Base-by-base conservation (phyloP, 2,113 vertebrate species). In the Oryzias javanicus region DNA sequence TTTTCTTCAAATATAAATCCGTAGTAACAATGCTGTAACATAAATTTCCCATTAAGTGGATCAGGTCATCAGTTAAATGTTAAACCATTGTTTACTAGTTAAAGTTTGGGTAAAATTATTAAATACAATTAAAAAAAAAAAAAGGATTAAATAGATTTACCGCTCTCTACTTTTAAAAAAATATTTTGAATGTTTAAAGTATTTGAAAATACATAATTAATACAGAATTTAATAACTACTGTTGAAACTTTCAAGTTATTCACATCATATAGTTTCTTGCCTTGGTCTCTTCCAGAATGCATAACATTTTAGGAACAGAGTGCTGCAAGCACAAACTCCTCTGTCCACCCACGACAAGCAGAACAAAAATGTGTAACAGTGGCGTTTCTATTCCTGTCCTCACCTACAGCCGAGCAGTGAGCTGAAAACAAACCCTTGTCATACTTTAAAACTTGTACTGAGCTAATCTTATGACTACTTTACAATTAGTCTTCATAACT, bases 361-460 rank as follows among this genome's bases (percentile, higher is more conserved):
- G 61, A 67, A 40, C 71, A 76, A 66, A 80, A 80, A 80, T 78
- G 77, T 48, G 49, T 61, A 54, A 20, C 60, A 55, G 63, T 42
- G 35, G 29, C 22, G 27, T 64, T 47, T 42, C 64, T 61, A 64
- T 41, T 54, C 18, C 68, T 20, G 65, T 53, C 25, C 64, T 57
- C 59, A 71, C 46, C 14, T 57, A 58, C 54, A 78, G 65, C 56
- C 61, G 49, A 73, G 61, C 45, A 67, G 42, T 0, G n/a, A 70
- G 62, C 55, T 59, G 42, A 62, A 58, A 27, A 56, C 44, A 69
- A 54, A 42, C 51, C 62, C 55, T 45, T 1, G 45, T 50, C 22
- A 20, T 2, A 4, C 3, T 35, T 53, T 63, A 49, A 0, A 6
- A 35, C 17, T 49, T 17, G 13, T 29, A 12, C 47, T 64, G 29